Evolutionary conservation across 2,113 vertebrate genomes (phyloP).

Genomic region (Gopherus evgoodei): DNA sequence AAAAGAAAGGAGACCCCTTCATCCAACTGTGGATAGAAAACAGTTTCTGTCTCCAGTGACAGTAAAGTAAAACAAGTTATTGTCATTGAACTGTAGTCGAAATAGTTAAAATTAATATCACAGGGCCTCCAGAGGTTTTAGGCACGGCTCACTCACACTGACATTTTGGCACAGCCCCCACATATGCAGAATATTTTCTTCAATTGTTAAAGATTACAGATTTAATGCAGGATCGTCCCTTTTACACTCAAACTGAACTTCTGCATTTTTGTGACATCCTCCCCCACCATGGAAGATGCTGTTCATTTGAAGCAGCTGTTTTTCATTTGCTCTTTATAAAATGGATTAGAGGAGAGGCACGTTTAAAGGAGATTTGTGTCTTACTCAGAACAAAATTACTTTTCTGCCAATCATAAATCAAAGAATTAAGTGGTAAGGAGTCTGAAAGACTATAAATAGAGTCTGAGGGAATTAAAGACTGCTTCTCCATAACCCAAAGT

Average conservation of each 20-base stretch:
- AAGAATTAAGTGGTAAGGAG: not conserved
- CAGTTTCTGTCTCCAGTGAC: not conserved
- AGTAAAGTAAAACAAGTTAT: not conserved
- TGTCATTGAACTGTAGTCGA: not conserved
- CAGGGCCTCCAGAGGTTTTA: constrained; percentile 17
- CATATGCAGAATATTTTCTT: not conserved
- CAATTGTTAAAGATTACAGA: constrained; percentile 36
- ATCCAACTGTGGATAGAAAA: not conserved
- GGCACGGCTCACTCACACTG: not conserved
- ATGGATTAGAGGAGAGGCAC: constrained; percentile 46
- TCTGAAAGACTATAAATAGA: constrained; percentile 36
- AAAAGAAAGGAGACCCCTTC: not conserved
- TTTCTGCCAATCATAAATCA: constrained; percentile 50
- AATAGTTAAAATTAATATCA: constrained; percentile 20
- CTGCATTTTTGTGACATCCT: constrained; percentile 44
- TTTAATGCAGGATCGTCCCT: constrained; percentile 39
- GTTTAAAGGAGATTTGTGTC: constrained; percentile 59
- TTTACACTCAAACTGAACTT: constrained; percentile 48
- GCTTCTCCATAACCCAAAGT: not conserved
- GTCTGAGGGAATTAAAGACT: not conserved
- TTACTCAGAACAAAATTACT: constrained; percentile 42
- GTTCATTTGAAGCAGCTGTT: constrained; percentile 36
- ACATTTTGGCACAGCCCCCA: not conserved
- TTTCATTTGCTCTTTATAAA: constrained; percentile 51
- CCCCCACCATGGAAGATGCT: constrained; percentile 12